phyloP scores from a whole-genome alignment of 2,888 invertebrate genomes.

The Lottia scabra region DNA sequence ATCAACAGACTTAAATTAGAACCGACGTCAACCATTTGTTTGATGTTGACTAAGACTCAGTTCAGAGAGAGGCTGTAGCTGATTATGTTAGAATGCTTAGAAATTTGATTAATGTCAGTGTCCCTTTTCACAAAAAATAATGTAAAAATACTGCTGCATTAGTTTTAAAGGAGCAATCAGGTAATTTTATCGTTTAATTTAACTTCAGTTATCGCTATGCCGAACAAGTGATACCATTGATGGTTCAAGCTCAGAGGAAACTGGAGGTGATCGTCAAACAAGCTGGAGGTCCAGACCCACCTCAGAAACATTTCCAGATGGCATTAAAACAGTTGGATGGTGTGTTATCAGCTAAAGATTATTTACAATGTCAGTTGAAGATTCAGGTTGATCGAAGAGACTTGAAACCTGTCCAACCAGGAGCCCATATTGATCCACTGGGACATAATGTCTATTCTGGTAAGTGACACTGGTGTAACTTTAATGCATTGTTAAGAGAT shows the following conservation, averaged over 20 bases:
- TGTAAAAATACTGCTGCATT: no score
- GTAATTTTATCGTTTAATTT: background rate
- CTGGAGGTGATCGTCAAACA: constrained; percentile 50
- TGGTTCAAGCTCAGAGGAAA: constrained; percentile 65
- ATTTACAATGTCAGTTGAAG: constrained; percentile 58
- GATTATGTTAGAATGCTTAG: no score
- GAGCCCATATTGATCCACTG: constrained; percentile 61
- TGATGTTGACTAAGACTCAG: no score
- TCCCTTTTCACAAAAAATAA: no score
- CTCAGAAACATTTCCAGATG: constrained; percentile 59
- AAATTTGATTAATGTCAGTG: no score
- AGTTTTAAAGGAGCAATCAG: no score
- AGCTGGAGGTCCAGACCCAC: constrained; percentile 50
- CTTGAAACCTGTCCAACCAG: constrained; percentile 42
- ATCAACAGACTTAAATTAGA: no score
- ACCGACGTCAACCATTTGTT: no score
- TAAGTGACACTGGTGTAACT: constrained; percentile 27
- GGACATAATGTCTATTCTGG: constrained; percentile 60
- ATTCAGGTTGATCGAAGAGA: constrained; percentile 42
- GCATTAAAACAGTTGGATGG: constrained; percentile 49
- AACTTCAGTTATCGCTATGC: constrained; percentile 63
- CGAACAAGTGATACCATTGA: constrained; percentile 63
- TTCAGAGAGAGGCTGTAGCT: no score
- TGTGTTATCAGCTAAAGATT: constrained; percentile 56
- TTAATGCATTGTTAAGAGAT: no score